Conservation (phyloP, 2,113 vertebrate species). For the Arenaria interpres region DNA sequence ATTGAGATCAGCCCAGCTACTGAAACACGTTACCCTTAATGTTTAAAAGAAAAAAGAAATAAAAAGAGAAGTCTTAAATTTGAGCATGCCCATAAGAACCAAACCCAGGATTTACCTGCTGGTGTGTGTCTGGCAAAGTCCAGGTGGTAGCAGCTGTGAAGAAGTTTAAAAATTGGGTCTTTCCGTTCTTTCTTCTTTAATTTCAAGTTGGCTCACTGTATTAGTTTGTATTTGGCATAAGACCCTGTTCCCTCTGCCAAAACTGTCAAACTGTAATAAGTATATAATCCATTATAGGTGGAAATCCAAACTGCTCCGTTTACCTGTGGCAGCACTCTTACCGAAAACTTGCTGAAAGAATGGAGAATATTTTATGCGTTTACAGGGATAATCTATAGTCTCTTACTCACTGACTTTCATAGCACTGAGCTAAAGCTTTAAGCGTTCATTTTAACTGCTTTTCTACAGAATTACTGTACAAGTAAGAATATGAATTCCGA, state of each 20-base stretch:
- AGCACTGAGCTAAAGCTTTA: background rate
- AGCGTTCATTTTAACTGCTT: background rate
- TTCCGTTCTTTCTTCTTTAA: background rate
- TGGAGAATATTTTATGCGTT: background rate
- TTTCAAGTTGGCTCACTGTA: background rate
- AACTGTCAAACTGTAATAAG: background rate
- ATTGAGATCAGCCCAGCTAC: background rate
- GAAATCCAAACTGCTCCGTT: background rate
- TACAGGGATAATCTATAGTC: background rate
- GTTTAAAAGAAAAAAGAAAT: background rate
- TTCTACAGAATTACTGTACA: background rate
- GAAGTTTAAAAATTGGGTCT: background rate
- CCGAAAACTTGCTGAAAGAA: background rate
- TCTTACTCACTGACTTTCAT: background rate
- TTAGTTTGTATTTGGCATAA: background rate
- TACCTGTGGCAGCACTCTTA: background rate
- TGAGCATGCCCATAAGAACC: rapidly evolving
- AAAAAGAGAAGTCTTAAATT: background rate
- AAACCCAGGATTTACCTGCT: background rate
- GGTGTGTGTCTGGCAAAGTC: background rate
- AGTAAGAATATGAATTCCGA: background rate
- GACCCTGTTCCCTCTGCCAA: background rate
- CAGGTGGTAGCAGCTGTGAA: background rate
- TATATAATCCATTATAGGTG: background rate
- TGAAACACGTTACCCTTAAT: background rate